phyloP scores from a whole-genome alignment of 2,797 vertebrate genomes.

The Urophycis tenuis region DNA sequence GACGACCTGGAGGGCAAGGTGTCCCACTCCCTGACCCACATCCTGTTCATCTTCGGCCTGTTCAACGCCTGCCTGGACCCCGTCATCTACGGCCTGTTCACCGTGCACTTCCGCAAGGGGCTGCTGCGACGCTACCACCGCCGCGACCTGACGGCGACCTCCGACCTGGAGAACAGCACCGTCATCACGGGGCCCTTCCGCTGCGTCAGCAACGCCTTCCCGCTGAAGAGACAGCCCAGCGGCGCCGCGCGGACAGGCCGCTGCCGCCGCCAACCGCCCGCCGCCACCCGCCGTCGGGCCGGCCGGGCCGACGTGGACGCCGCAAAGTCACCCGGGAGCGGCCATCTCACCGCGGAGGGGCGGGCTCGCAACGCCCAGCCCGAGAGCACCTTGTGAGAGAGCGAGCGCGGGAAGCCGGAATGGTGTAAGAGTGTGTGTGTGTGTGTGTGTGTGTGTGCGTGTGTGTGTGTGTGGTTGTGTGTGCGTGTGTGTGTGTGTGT shows the following conservation, averaged over 20 bases:
- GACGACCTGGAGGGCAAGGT: slow-evolving; percentile 74
- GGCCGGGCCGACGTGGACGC: slow-evolving; percentile 23
- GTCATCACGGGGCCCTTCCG: slow-evolving; percentile 60
- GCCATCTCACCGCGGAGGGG: slow-evolving; percentile 29
- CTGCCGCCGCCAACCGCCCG: not conserved
- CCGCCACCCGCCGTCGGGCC: not conserved
- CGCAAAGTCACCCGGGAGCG: slow-evolving; percentile 18
- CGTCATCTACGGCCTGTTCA: slow-evolving; percentile 83
- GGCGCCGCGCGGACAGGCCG: slow-evolving; percentile 36
- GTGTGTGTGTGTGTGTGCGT: too few species aligned
- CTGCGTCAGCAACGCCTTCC: slow-evolving; percentile 49
- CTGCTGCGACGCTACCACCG: slow-evolving; percentile 52
- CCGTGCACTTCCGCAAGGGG: slow-evolving; percentile 64
- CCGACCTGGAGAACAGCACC: slow-evolving; percentile 57
- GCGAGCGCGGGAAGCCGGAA: not conserved
- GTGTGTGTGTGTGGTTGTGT: not conserved
- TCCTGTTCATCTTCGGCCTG: slow-evolving; percentile 91
- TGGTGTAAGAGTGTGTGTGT: too few species aligned
- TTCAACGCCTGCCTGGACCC: slow-evolving; percentile 91
- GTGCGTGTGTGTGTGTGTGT: not conserved
- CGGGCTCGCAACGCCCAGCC: slow-evolving; percentile 23
- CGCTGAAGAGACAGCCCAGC: slow-evolving; percentile 46
- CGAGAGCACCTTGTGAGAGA: slow-evolving; percentile 26
- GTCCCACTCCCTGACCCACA: slow-evolving; percentile 78
- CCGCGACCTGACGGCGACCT: not conserved